Percentiles rank a stretch among this genome's conserved stretches.
Conservation (phyloP, 64 coral and sea anemone species). For the Pocillopora damicornis region DNA sequence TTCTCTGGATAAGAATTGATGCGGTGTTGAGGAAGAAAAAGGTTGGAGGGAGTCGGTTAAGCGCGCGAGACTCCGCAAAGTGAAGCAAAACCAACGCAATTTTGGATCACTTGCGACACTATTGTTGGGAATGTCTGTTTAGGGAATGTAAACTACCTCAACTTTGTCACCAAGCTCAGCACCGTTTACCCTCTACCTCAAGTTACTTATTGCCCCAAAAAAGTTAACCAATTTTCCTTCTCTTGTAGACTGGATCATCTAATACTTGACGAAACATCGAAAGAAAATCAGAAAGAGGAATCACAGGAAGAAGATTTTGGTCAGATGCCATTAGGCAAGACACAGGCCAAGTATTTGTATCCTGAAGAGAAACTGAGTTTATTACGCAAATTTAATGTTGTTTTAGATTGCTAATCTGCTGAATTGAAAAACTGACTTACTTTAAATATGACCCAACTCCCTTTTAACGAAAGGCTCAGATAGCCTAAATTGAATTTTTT, state of each 20-base stretch:
- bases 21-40: too few species aligned
- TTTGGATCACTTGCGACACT: too few species aligned
- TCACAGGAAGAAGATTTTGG: not conserved
- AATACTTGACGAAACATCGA: not conserved
- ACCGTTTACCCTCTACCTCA: not conserved
- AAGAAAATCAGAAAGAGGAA: not conserved
- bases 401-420: too few species aligned
- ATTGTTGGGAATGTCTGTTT: too few species aligned
- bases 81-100: too few species aligned
- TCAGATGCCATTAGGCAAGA: slow-evolving; percentile 13
- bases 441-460: too few species aligned
- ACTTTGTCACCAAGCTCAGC: not conserved
- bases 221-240: not conserved
- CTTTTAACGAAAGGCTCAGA: too few species aligned
- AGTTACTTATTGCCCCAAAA: not conserved
- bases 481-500: not conserved
- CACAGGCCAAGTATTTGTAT: slow-evolving; percentile 18
- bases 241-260: not conserved
- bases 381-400: not conserved
- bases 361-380: not conserved
- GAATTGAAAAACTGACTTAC: too few species aligned
- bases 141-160: not conserved
- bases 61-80: too few species aligned
- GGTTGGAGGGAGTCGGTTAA: too few species aligned
- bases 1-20: too few species aligned